Conservation (phyloP, 92 coral and sea anemone species). For the Zoanthus sansibaricus region DNA sequence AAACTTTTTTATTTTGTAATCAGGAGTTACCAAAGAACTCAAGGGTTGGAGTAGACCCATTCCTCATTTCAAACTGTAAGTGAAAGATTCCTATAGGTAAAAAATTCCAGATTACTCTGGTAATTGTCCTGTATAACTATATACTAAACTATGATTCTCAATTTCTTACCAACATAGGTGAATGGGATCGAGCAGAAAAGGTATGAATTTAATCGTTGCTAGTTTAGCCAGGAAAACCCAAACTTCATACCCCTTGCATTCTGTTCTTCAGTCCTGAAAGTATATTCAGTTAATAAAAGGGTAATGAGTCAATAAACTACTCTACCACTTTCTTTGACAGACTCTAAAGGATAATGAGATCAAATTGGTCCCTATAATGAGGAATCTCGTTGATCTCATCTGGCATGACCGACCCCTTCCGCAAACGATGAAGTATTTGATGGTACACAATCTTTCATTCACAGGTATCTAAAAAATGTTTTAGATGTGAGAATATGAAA, state of each 20-base stretch:
- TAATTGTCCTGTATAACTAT: neutral
- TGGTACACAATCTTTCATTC: slow-evolving; percentile 14
- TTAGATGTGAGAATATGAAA: neutral
- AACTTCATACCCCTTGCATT: too few relatives aligned
- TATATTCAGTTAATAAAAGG: neutral
- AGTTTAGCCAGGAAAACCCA: too few relatives aligned
- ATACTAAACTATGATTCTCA: too few relatives aligned
- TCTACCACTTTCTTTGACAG: slow-evolving; percentile 39
- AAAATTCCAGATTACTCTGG: neutral
- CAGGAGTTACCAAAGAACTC: slow-evolving; percentile 79
- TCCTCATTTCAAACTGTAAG: slow-evolving; percentile 90
- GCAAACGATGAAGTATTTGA: slow-evolving; percentile 7
- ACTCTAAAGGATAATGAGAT: slow-evolving; percentile 68
- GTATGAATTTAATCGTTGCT: slow-evolving; percentile 35
- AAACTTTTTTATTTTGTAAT: neutral
- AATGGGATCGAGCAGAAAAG: slow-evolving; percentile 80
- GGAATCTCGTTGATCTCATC: slow-evolving; percentile 84
- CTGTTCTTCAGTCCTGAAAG: too few relatives aligned
- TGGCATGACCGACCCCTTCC: slow-evolving; percentile 74
- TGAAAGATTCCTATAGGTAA: neutral
- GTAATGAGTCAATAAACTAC: too few relatives aligned
- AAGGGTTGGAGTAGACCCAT: slow-evolving; percentile 94
- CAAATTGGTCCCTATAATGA: slow-evolving; percentile 61
- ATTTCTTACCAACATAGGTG: slow-evolving; percentile 54
- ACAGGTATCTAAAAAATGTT: neutral